Base-by-base conservation (phyloP, 2,888 invertebrate genomes). In the Apoderus coryli region DNA sequence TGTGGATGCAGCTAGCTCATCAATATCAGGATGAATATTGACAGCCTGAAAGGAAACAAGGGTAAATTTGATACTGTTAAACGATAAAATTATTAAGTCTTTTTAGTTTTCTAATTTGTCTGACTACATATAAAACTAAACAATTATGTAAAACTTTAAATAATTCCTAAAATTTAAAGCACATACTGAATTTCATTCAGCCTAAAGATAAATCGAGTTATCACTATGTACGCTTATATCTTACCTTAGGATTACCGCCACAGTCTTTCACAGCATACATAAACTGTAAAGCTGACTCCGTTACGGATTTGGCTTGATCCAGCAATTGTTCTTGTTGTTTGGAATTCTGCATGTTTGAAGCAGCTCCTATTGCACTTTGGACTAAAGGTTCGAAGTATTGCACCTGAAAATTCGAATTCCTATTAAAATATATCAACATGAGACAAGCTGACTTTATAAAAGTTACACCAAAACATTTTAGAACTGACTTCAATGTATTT, bases 231-330 rank as follows among this genome's bases (percentile, higher is more conserved):
- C 10, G n/a, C n/a, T n/a, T n/a, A n/a, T n/a, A n/a, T 39, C 46
- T 53, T 37, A 76, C 78, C 58, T 81, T 79, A 0, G 89, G 85
- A 65, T 96, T 96, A 3, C 96, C 96, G 1, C 84, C 93, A 1
- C 85, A 76, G 48, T 88, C 81, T 50, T 88, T 86, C 2, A 85
- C 74, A 0, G 82, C 76, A 41, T 78, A 76, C 27, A 92, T 68
- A 36, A 93, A 64, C 46, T 89, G 84, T 4, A 88, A 63, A 3
- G 84, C 76, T n/a, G 88, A 81, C 62, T 98, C 98, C 0, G 88
- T 72, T 30, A 95, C 90, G 0, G 95, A 93, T 54, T 95, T 84
- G 2, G 88, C 75, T 59, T 92, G 88, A 52, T 93, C 86, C 36
- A 98, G 63, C 31, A 95, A 61, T 26, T 75, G 69, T 53, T 80